Conservation (phyloP, 2,797 vertebrate species). For the Rhinoraja longicauda region DNA sequence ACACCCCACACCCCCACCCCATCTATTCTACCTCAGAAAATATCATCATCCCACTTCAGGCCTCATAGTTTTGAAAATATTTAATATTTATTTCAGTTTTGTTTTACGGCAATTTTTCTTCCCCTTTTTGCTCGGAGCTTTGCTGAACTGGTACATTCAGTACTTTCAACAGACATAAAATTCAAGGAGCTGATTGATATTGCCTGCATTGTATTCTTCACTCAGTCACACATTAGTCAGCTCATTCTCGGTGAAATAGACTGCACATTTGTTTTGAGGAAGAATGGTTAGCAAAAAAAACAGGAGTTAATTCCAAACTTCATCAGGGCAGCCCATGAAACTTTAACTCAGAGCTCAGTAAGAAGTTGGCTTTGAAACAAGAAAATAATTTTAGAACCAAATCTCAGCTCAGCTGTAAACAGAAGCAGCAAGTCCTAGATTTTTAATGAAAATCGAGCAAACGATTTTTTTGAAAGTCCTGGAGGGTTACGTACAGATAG, state of each 20-base stretch:
- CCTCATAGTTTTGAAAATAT: not conserved
- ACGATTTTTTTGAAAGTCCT: not conserved
- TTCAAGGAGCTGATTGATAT: not conserved
- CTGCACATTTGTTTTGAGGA: not conserved
- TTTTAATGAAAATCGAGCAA: not conserved
- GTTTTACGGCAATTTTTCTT: not conserved
- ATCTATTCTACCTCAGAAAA: not conserved
- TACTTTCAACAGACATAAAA: not conserved
- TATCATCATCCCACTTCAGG: not conserved
- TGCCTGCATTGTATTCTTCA: not conserved
- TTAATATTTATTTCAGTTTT: constrained; percentile 13
- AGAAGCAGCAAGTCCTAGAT: not conserved
- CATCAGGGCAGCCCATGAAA: not conserved
- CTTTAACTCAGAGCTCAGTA: constrained; percentile 10
- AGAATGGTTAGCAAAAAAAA: not conserved
- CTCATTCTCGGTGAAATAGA: not conserved
- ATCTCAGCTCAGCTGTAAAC: not conserved
- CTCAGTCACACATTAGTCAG: not conserved
- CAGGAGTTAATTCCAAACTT: not conserved
- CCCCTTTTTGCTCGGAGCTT: not conserved
- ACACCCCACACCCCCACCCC: too few relatives aligned
- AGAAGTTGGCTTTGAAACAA: constrained; percentile 8
- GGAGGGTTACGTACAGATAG: not conserved
- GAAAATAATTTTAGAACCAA: not conserved
- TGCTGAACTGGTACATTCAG: not conserved